phyloP scores from a whole-genome alignment of 2,797 vertebrate genomes.

The Mus minutoides region DNA sequence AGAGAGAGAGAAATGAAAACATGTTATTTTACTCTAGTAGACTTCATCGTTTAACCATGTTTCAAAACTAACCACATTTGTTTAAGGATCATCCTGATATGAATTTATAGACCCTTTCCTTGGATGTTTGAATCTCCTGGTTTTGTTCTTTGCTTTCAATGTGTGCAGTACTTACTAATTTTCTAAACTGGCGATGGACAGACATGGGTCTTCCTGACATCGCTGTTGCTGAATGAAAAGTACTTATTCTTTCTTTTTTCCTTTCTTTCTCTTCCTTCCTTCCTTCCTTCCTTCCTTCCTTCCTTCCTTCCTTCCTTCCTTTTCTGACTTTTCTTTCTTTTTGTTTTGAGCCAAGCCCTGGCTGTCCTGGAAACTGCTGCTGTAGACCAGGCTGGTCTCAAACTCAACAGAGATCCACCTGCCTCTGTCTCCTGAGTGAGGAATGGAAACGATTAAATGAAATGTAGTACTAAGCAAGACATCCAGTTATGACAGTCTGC shows the following conservation, averaged over 20 bases:
- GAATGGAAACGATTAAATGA: constrained; percentile 23
- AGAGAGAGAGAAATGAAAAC: not conserved
- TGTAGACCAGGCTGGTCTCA: not conserved
- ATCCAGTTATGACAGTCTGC: constrained; percentile 28
- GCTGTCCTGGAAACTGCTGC: not conserved
- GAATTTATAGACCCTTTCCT: not conserved
- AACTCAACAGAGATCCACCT: not conserved
- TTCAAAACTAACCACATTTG: not conserved
- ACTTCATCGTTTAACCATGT: constrained; percentile 30
- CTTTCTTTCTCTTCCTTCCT: not conserved
- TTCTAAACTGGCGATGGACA: not conserved
- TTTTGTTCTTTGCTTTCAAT: not conserved
- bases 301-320: not conserved
- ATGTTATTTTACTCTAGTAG: constrained; percentile 8
- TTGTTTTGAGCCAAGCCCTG: not conserved
- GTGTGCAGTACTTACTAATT: not conserved
- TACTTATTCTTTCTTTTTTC: not conserved
- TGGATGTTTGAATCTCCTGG: not conserved
- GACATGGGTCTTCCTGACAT: not conserved
- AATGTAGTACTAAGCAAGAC: constrained; percentile 35
- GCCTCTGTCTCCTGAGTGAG: not conserved
- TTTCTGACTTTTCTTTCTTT: not conserved
- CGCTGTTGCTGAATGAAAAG: not conserved
- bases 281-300: not conserved
- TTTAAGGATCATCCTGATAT: not conserved